A percentile compares a stretch with the other conserved stretches of the same genome.
Conservation (phyloP, 35 echinoderm and acorn worm genomes). For the Hemicentrotus pulcherrimus region DNA sequence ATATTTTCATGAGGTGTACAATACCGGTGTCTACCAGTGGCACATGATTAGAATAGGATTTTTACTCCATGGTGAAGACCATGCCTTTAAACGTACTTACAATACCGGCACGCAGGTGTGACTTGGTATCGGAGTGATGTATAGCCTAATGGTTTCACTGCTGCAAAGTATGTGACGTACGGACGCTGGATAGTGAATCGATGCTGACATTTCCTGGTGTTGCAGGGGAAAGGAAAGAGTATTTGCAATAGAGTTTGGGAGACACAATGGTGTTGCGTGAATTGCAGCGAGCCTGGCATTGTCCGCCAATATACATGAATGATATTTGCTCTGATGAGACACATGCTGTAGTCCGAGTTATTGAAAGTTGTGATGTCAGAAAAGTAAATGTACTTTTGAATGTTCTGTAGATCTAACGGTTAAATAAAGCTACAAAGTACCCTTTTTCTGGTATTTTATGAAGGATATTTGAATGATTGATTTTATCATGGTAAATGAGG, state of each 20-base stretch:
- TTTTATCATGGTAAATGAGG: not conserved
- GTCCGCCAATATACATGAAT: not conserved
- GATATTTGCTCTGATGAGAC: not conserved
- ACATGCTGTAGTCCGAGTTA: not conserved
- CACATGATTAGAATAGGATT: no score
- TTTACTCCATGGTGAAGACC: not conserved
- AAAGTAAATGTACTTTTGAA: conserved; percentile 13
- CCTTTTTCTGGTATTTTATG: not conserved
- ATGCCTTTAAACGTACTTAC: not conserved
- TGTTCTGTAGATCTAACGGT: not conserved
- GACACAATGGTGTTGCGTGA: not conserved
- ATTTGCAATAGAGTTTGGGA: not conserved
- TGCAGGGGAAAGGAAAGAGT: not conserved
- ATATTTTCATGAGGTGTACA: no score
- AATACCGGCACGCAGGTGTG: not conserved
- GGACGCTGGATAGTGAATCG: not conserved
- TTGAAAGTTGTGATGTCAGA: not conserved
- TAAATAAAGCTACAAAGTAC: not conserved
- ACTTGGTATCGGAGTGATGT: not conserved
- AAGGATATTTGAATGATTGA: not conserved
- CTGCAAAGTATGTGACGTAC: not conserved
- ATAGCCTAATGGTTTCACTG: not conserved
- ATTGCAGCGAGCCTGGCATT: not conserved
- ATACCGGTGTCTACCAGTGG: no score
- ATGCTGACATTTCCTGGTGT: not conserved